A percentile compares a stretch with the other conserved stretches of the same genome.
These are phyloP conservation scores for Drosophila pseudoobscura DNA, from an alignment of 1,140 invertebrate species.

Conservation along the genomic window DNA sequence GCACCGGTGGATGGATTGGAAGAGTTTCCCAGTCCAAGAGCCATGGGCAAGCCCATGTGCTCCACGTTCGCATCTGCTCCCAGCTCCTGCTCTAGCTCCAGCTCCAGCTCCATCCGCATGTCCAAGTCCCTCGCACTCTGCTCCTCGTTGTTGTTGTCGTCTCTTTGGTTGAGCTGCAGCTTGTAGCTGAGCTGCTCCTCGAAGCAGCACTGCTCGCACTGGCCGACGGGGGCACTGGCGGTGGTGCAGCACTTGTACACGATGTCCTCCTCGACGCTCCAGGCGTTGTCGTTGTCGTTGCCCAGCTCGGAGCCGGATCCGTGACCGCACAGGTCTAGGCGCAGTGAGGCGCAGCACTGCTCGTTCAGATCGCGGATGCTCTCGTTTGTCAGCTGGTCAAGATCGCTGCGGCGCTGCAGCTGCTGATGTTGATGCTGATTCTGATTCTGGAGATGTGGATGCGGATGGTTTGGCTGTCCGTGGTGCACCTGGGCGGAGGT, in stretches of 20 bases:
- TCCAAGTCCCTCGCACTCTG: background rate
- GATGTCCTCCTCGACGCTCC: constrained; percentile 78
- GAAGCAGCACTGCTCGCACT: constrained; percentile 67
- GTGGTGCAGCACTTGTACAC: constrained; percentile 69
- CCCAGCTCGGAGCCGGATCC: background rate
- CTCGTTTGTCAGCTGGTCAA: constrained; percentile 79
- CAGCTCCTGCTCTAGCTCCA: background rate
- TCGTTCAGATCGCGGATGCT: constrained; percentile 76
- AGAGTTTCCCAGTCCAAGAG: too few species aligned
- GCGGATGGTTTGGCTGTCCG: constrained; percentile 13
- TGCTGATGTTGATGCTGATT: constrained; percentile 18
- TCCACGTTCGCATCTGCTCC: background rate
- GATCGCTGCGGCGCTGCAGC: constrained; percentile 69
- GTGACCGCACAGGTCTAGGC: constrained; percentile 23
- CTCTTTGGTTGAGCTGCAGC: constrained; percentile 57
- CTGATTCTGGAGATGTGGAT: constrained; percentile 42
- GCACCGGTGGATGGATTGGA: background rate
- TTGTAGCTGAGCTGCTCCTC: constrained; percentile 67
- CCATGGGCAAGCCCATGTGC: too few species aligned
- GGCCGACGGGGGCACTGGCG: constrained; percentile 30
- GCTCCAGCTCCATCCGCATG: background rate
- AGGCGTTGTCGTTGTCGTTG: constrained; percentile 70
- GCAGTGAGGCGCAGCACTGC: constrained; percentile 68
- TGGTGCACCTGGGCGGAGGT: constrained; percentile 76
- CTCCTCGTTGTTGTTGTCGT: constrained; percentile 53